Evolutionary conservation across 1,140 invertebrate species (phyloP), one percentile per base, ranked within the genome.

Genomic region (Steinernema feltiae): DNA sequence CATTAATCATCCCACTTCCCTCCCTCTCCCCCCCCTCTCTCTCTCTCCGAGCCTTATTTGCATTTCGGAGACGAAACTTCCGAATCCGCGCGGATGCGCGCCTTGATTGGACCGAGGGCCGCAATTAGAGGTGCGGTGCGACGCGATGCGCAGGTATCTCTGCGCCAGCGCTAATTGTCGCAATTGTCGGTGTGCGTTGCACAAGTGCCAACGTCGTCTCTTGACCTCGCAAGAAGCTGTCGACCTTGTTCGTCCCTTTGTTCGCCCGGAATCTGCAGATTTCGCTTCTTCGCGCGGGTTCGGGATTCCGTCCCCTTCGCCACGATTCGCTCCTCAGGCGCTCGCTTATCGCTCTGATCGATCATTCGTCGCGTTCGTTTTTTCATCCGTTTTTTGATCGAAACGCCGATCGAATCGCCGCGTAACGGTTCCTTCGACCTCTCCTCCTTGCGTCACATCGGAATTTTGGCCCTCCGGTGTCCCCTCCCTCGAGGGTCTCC

Each of bases 351-450:
- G 53, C 24, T 27, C 53, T 63, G 53, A 63, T 63, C 53, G 53
- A 63, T 63, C 53, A 63, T 21, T 63, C 53, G 53, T 17, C 53
- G 53, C 53, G 53, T 63, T 27, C 53, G 53, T 63, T 63, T 63
- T 63, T 63, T 27, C 53, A 3, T 21, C 24, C 12, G 12, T 63
- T 63, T 63, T 63, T 63, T 17, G 18, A 41, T 41, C 35, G 18
- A 41, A 41, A 41, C 35, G 35, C 35, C 53, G 24, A 63, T 63
- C 53, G 53, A 63, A 63, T 27, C 53, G 53, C 24, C 24, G 53
- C 53, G 53, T 63, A 63, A 27, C 53, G 53, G 53, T 63, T 63
- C 53, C 53, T 63, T 27, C 53, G 53, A 3, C 53, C 35, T 41
- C 7, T 7, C 35, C 7, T 18, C 35, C 35, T 41, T 41, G 35